Conservation (phyloP, 92 coral and sea anemone species). For the Porites divaricata region DNA sequence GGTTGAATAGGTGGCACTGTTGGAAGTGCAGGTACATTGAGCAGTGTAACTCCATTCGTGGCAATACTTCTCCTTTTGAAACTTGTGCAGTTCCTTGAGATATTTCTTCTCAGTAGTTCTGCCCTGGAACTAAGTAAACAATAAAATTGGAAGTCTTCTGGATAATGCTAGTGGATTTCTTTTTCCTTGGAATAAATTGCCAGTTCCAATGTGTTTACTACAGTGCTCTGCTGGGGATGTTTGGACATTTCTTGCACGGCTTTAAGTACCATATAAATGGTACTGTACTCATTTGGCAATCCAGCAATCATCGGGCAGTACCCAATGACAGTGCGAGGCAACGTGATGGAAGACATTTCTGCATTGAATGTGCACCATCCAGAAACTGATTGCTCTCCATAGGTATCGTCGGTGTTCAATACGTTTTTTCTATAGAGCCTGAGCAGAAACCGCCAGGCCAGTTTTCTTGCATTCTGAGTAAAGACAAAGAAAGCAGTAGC, state of each 20-base stretch:
- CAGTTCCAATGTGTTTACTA: conserved; percentile 13
- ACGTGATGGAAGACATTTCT: conserved; percentile 25
- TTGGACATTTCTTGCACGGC: neutral
- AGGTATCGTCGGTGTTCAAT: conserved; percentile 14
- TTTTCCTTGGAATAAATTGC: no score
- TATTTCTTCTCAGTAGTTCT: neutral
- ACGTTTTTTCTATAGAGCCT: conserved; percentile 22
- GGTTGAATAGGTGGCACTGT: no score
- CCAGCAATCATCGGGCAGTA: conserved; percentile 79
- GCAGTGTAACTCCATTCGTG: no score
- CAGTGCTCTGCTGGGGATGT: conserved; percentile 5
- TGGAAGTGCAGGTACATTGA: no score
- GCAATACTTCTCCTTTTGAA: no score
- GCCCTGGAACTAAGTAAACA: no score
- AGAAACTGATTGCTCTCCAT: conserved; percentile 41
- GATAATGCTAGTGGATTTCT: neutral
- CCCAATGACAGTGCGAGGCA: conserved; percentile 58
- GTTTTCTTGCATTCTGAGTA: conserved; percentile 17
- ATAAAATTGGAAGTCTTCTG: no score
- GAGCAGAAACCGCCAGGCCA: conserved; percentile 54
- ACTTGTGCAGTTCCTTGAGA: neutral
- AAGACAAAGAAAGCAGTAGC: no score
- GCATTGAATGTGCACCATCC: conserved; percentile 74
- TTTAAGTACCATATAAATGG: conserved; percentile 59
- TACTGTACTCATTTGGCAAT: conserved; percentile 65